Conservation (phyloP, 2,888 invertebrate species). For the Drosophila seclusa region DNA sequence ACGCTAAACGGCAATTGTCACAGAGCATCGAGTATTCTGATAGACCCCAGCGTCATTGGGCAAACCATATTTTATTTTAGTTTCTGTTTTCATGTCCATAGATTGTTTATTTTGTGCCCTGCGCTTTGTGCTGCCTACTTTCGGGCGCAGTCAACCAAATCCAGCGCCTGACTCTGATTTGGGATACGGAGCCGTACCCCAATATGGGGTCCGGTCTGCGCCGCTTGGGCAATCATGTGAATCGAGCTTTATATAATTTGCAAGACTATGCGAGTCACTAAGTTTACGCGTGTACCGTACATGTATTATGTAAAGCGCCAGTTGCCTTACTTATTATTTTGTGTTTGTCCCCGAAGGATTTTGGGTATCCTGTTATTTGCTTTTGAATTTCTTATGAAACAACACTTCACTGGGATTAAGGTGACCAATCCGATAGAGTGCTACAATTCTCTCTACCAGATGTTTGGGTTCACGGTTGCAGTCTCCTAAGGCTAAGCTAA, state of each 20-base stretch:
- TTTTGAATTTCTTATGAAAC: neutral
- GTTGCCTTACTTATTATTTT: constrained; percentile 6
- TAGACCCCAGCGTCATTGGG: constrained; percentile 25
- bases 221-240: constrained; percentile 80
- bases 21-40: constrained; percentile 50
- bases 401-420: neutral
- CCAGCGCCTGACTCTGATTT: constrained; percentile 59
- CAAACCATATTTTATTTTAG: constrained; percentile 56
- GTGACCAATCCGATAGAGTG: neutral
- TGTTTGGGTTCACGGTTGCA: neutral
- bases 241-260: constrained; percentile 80
- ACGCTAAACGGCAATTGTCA: constrained; percentile 77
- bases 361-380: neutral
- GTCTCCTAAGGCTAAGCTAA: neutral
- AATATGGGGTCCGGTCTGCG: constrained; percentile 32
- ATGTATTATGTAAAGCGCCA: constrained; percentile 11
- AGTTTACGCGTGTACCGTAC: constrained; percentile 31
- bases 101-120: constrained; percentile 40
- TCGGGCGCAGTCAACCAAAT: constrained; percentile 69
- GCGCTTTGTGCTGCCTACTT: constrained; percentile 62
- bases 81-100: constrained; percentile 42
- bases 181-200: constrained; percentile 45
- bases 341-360: neutral
- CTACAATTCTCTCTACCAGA: neutral
- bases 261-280: constrained; percentile 61